A percentile compares a stretch with the other conserved stretches of the same genome.
Evolutionary conservation across 2,113 vertebrate genomes (phyloP).

Genomic region (Nymphicus hollandicus): DNA sequence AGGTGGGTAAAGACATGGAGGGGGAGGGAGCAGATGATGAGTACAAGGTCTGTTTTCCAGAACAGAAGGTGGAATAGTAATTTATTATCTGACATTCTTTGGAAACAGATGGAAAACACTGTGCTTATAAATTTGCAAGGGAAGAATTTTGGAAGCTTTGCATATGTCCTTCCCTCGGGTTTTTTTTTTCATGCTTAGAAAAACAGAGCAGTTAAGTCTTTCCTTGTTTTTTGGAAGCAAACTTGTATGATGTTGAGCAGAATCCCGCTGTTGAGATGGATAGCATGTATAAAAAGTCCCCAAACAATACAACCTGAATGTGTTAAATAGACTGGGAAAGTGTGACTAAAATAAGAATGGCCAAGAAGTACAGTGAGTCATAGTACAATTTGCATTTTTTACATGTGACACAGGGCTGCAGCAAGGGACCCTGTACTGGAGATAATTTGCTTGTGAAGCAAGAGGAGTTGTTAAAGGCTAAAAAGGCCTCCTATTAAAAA

Average conservation of each 20-base stretch:
- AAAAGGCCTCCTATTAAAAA: neutral
- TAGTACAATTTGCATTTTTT: neutral
- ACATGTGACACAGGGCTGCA: neutral
- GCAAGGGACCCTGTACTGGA: neutral
- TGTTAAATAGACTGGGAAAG: neutral
- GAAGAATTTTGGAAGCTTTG: neutral
- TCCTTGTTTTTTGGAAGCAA: neutral
- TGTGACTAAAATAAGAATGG: neutral
- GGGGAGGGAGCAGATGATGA: neutral
- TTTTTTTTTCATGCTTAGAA: neutral
- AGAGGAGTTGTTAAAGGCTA: neutral
- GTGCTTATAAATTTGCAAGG: neutral
- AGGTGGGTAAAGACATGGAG: neutral
- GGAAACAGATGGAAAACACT: slow-evolving; percentile 50
- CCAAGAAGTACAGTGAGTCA: neutral
- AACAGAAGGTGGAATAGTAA: slow-evolving; percentile 51
- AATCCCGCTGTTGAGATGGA: neutral
- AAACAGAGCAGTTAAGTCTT: neutral
- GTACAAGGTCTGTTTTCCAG: neutral
- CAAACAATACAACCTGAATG: neutral
- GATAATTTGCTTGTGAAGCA: neutral
- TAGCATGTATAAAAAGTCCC: neutral
- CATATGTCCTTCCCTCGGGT: neutral
- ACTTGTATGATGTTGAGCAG: neutral
- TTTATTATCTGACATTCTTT: slow-evolving; percentile 26